Evolutionary conservation across 2,888 invertebrate species (phyloP), one percentile per base, ranked within the genome.

Genomic region (Melolontha melolontha): DNA sequence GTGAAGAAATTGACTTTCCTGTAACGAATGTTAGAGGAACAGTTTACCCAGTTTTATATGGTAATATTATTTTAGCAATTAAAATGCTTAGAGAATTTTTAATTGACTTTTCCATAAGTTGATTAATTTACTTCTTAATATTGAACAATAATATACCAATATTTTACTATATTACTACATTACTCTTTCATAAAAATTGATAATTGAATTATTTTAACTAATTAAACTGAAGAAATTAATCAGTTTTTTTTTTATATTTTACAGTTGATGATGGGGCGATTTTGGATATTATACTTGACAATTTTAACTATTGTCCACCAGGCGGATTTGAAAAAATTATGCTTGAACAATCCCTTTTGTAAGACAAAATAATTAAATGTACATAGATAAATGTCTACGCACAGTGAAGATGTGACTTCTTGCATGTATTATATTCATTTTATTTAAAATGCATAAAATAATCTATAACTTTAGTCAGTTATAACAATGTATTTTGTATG

Each of bases 231-330:
- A 29, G 6, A 29, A 29, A 6, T 4, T 29, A 29, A 29, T 29
- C 5, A 29, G 29, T 29, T 55, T 51, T 73, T 74, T 22, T 22
- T 22, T 22, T 22, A 22, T 70, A 75, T 73, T 76, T 90, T 89
- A 67, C 86, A 96, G 98, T 98, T 78, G 98, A 98, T 79, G 97
- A 98, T 82, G 98, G 98, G 74, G 98, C 98, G 29, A 97, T 98
- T 75, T 83, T 99, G 84, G 99, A 99, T 84, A 91, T 97, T 72
- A 92, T 96, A 78, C 90, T 98, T 82, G 94, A 95, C 75, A 93
- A 93, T 80, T 97, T 98, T 82, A 88, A 90, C 73, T 91, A 93
- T 80, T 88, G 91, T 0, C 92, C 94, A 41, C 94, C 95, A 0
- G 86, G 89, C 59, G 98, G 97, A 42, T 98, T 93, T 81, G 97